Evolutionary conservation across 2,797 vertebrate species (phyloP).

Genomic region (Thunnus albacares): DNA sequence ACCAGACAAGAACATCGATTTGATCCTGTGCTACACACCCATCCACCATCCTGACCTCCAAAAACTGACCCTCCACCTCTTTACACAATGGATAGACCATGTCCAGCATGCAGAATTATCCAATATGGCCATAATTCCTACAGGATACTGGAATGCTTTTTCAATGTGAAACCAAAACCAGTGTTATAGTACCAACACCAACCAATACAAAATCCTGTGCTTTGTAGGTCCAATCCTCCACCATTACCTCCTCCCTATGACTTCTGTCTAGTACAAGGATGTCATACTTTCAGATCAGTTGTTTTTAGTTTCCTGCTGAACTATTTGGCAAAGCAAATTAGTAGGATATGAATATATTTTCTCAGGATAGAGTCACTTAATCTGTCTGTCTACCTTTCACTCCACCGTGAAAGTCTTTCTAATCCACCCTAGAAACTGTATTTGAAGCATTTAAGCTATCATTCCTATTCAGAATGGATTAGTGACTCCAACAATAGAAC

Average conservation of each 20-base stretch:
- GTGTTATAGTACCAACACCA: not conserved
- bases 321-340: not conserved
- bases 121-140: not conserved
- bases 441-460: not conserved
- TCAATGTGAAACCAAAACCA: not conserved
- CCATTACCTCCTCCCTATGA: too few species aligned
- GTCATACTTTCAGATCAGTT: not conserved
- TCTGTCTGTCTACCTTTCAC: not conserved
- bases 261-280: not conserved
- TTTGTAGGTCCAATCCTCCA: not conserved
- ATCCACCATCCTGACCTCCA: too few species aligned
- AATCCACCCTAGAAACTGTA: not conserved
- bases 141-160: not conserved
- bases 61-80: too few species aligned
- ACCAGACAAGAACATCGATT: too few species aligned
- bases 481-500: not conserved
- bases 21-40: too few species aligned
- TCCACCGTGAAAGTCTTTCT: not conserved
- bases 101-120: too few species aligned
- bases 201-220: not conserved
- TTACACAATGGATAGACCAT: too few species aligned
- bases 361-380: not conserved
- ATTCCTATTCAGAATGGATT: not conserved
- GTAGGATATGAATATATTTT: not conserved
- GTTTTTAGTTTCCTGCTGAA: too few species aligned